Base-by-base conservation (phyloP, 2,113 vertebrate genomes). In the Lagopus leucura region DNA sequence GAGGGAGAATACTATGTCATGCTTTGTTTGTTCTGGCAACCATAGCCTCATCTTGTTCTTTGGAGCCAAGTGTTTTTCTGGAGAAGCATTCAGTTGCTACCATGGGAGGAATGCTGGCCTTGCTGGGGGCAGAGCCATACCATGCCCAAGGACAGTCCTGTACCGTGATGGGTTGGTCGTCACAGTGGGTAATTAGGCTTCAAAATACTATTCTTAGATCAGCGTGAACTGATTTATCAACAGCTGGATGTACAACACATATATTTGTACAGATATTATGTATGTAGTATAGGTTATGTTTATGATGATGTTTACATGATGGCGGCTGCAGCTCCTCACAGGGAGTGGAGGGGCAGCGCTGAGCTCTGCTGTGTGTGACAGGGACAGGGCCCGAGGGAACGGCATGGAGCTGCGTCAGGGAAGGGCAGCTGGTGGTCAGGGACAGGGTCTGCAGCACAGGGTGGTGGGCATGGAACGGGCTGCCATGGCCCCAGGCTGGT, bases 81-180 rank as follows among this genome's bases (percentile, higher is more conserved):
- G 52, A 32, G 42, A 36, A 83, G 64, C 30, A 6, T 45, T 64
- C 14, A 36, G 28, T n/a, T 63, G 28, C 21, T 21, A 27, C 22
- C 36, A 63, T 19, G 10, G 42, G n/a, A 70, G 21, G 6, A 57
- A 20, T 1, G 0, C 9, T 28, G 55, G 32, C 34, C 47, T 50
- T 1, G 0, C 40, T 34, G 45, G 25, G 21, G 19, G 14, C 28
- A 58, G 40, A 73, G 24, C 4, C 0, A 0, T 17, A 32, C 30
- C 2, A 1, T 71, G 25, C 15, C 36, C 1, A 2, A 22, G 45
- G 43, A 48, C 21, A 48, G 14, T 20, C 24, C 10, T 10, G 78
- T 40, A 60, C 17, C 36, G 11, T 15, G 14, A 10, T 21, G 1
- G 0, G 10, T 9, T 34, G 13, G 17, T 27, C 4, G 24, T 15